Percentiles rank a stretch among this genome's conserved stretches.
Evolutionary conservation across 2,888 invertebrate species (phyloP).

Genomic region (Nysson spinosus): DNA sequence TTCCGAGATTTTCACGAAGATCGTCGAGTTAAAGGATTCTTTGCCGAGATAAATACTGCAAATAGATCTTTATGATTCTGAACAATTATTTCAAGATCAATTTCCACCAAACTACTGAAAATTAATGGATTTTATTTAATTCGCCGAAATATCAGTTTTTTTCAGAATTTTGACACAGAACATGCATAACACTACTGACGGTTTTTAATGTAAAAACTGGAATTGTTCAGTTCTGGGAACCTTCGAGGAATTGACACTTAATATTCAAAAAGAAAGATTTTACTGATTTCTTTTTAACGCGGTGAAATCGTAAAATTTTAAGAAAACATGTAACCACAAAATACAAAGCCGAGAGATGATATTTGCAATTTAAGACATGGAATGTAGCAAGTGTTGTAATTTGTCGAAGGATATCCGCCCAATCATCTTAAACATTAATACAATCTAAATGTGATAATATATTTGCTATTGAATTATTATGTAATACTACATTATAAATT

Average conservation of each 20-base stretch:
- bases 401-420: conserved; percentile 57
- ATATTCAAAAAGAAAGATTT: conserved; percentile 6
- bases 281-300: not conserved
- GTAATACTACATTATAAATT: conserved; percentile 57
- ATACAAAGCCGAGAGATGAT: not conserved
- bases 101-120: not conserved
- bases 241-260: conserved; percentile 45
- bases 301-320: not conserved
- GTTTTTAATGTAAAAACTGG: conserved; percentile 19
- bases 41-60: no score
- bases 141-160: not conserved
- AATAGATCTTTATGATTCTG: no score
- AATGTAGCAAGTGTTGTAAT: conserved; percentile 25
- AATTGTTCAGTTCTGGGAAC: conserved; percentile 37
- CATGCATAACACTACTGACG: not conserved
- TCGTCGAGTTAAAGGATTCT: conserved; percentile 1
- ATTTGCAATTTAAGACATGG: not conserved
- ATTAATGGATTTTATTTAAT: not conserved
- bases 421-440: conserved; percentile 75
- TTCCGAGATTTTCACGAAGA: conserved; percentile 27
- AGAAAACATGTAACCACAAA: not conserved
- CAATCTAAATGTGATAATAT: conserved; percentile 78
- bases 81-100: conserved; percentile 5
- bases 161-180: not conserved
- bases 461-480: conserved; percentile 74